Evolutionary conservation across 37 sponge, comb jelly and placozoan species (phyloP), one percentile per base, ranked within the genome.

Genomic region (Oscarella lobularis): DNA sequence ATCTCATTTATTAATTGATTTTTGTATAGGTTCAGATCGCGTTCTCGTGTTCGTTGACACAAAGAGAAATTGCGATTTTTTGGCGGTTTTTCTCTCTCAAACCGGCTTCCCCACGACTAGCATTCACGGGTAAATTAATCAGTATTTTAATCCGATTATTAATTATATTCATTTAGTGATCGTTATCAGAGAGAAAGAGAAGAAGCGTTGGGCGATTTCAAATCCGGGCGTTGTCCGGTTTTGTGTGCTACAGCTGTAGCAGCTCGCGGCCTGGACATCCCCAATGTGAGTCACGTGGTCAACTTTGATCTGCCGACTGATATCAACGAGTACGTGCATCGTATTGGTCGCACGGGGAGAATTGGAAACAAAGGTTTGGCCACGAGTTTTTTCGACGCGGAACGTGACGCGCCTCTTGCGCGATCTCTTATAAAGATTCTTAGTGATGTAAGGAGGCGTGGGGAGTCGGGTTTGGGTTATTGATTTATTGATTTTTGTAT

Each of bases 271-370:
- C 81, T 96, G 38, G 97, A 96, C 75, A 96, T 96, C 35, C 90
- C 93, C 1, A 78, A 89, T 35, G 93, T 96, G 1, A 89, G 89
- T 37, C 97, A 96, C 66, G 93, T 96, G 37, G 69, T 96, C 80
- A 96, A 92, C 83, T 96, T 83, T 39, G 97, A 96, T 71, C 70
- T 96, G 40, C 97, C 97, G 20, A 37, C 48, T 33, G 76, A 82
- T 40, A 89, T 92, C 54, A 87, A 87, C 66, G 93, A 96, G 80
- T 96, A 96, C 67, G 97, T 96, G 3, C 97, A 96, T 67, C 87
- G 97, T 20, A 92, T 96, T 33, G 97, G 97, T 2, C 76, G 97
- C 3, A 96, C 97, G 0, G 97, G 97, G 5, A 84, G 97, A 40
- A 85, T 92, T 3, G 97, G 97, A 27, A 87, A 92, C 78, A 72